phyloP scores from a whole-genome alignment of 2,888 invertebrate genomes.

The Teleiodes luculella region DNA sequence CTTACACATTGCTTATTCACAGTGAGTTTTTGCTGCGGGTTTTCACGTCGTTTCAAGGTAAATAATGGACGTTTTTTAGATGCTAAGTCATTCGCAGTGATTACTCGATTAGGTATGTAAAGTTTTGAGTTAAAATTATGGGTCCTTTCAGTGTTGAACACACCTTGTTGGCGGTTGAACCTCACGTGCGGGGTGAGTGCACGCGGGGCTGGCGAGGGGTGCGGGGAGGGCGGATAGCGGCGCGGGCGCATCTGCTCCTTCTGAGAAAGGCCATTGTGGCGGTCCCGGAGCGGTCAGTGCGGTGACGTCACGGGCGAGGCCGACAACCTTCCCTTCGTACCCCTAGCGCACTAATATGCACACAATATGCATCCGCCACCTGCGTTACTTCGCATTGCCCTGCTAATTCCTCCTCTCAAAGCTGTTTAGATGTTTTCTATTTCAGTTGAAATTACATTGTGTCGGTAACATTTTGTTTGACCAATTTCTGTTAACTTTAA shows the following conservation, averaged over 20 bases:
- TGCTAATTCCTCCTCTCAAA: conserved; percentile 27
- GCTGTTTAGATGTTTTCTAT: background rate
- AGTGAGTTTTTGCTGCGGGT: conserved; percentile 60
- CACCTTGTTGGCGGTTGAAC: conserved; percentile 22
- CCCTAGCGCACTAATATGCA: conserved; percentile 27
- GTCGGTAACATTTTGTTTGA: background rate
- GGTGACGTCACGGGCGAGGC: conserved; percentile 75
- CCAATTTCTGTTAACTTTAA: background rate
- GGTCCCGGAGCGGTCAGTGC: conserved; percentile 71
- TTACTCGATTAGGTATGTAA: too few species aligned
- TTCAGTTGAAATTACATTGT: background rate
- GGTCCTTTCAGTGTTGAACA: background rate
- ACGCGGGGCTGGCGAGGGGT: conserved; percentile 44
- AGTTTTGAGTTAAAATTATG: conserved; percentile 11
- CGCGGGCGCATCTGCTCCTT: conserved; percentile 73
- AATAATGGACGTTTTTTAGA: conserved; percentile 43
- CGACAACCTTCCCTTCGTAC: conserved; percentile 65
- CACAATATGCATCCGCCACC: conserved; percentile 29
- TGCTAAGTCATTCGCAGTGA: conserved; percentile 29
- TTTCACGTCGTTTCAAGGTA: conserved; percentile 38
- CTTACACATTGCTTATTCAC: conserved; percentile 52
- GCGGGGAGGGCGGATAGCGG: conserved; percentile 51
- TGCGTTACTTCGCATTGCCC: conserved; percentile 29
- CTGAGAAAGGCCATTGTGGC: conserved; percentile 75
- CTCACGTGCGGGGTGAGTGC: conserved; percentile 41